A percentile compares a stretch with the other conserved stretches of the same genome.
Evolutionary conservation across 2,797 vertebrate genomes (phyloP).

Genomic region (Zalophus californianus): DNA sequence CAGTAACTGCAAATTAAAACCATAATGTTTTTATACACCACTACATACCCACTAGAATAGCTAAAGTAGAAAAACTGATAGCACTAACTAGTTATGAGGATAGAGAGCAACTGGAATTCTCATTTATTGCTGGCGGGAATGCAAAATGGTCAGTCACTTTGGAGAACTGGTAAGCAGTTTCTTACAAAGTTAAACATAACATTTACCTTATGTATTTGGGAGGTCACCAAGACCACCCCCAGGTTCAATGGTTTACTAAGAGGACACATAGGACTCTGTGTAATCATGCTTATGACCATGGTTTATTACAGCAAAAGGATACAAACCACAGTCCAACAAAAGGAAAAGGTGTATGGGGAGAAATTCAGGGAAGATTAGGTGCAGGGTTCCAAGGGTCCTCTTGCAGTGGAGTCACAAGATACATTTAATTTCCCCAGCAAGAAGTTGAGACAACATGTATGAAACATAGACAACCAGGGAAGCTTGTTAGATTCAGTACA

Average conservation of each 20-base stretch:
- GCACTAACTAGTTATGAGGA: neutral
- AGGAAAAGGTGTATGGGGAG: neutral
- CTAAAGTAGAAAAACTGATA: neutral
- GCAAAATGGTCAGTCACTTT: neutral
- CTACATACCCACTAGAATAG: neutral
- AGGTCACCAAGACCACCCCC: neutral
- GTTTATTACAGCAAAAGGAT: neutral
- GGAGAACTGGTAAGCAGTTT: neutral
- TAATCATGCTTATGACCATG: neutral
- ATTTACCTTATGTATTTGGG: neutral
- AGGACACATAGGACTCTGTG: neutral
- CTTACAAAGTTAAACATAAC: slow-evolving; percentile 16
- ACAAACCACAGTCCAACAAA: slow-evolving; percentile 40
- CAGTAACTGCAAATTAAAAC: slow-evolving; percentile 29
- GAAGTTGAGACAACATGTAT: neutral
- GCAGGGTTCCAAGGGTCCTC: neutral
- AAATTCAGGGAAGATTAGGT: neutral
- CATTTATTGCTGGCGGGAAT: neutral
- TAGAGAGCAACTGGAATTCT: neutral
- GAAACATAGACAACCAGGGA: slow-evolving; percentile 17
- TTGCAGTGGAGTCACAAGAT: neutral
- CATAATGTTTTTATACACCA: neutral
- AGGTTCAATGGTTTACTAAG: neutral
- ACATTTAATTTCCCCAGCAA: neutral
- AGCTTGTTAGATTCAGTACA: neutral